Evolutionary conservation across 2,797 vertebrate species (phyloP).

Genomic region (Phataginus tetradactyla): DNA sequence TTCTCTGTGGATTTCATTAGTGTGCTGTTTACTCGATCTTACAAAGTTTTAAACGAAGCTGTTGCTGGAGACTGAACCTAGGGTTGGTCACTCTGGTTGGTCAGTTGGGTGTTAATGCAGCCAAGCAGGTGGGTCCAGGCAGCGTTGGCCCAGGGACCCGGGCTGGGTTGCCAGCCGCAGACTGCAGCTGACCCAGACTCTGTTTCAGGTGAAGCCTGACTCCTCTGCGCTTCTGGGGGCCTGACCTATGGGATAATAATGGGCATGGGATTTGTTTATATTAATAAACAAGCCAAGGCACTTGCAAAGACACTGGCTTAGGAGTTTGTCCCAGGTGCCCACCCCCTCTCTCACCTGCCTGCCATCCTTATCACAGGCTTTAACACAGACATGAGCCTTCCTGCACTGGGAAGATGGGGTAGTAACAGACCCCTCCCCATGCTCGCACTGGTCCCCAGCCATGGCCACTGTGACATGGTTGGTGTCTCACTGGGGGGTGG

Average conservation of each 20-base stretch:
- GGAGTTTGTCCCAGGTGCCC: neutral
- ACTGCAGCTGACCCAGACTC: neutral
- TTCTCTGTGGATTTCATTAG: slow-evolving; percentile 75
- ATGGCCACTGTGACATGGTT: neutral
- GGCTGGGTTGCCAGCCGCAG: neutral
- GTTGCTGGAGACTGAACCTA: slow-evolving; percentile 38
- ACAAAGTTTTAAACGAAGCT: slow-evolving; percentile 58
- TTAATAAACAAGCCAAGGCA: neutral
- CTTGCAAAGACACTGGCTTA: neutral
- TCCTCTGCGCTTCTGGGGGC: neutral
- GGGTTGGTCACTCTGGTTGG: neutral
- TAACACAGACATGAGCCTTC: neutral
- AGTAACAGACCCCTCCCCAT: neutral
- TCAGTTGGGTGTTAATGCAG: slow-evolving; percentile 22
- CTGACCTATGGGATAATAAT: neutral
- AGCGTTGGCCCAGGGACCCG: neutral
- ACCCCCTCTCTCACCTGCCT: neutral
- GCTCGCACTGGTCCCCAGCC: neutral
- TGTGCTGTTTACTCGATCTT: slow-evolving; percentile 61
- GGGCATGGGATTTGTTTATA: neutral
- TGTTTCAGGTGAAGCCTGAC: neutral
- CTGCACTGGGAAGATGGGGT: neutral
- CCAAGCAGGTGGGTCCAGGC: neutral
- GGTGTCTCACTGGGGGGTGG: neutral
- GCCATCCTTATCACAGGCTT: neutral